Conservation (phyloP, 2,888 invertebrate genomes). For the Bombylius major region DNA sequence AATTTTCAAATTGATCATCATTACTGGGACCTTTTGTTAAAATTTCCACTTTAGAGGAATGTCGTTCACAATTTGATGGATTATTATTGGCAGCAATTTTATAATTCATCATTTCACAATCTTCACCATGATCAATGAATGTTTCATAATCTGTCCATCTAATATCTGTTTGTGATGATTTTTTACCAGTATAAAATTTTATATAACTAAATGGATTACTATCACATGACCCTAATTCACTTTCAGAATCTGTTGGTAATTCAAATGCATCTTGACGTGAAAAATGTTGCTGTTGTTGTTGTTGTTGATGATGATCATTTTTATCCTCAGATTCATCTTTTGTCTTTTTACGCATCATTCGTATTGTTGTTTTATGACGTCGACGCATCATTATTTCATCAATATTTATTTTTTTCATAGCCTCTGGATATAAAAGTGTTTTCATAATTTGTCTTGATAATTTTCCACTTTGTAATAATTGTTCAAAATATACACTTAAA, state of each 20-base stretch:
- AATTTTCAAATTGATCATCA: slow-evolving; percentile 1
- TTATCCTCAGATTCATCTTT: not conserved
- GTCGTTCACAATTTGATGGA: too few species aligned
- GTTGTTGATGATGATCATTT: slow-evolving; percentile 6
- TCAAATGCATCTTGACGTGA: slow-evolving; percentile 47
- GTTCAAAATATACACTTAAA: slow-evolving; percentile 62
- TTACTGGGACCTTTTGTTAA: not conserved
- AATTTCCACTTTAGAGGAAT: slow-evolving; percentile 21
- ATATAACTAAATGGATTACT: slow-evolving; percentile 55
- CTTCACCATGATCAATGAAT: slow-evolving; percentile 39
- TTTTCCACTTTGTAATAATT: slow-evolving; percentile 57
- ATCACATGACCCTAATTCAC: slow-evolving; percentile 38
- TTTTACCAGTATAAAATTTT: slow-evolving; percentile 46
- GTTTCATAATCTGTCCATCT: slow-evolving; percentile 36
- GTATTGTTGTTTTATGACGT: slow-evolving; percentile 34
- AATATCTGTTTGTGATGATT: slow-evolving; percentile 30
- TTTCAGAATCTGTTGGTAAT: slow-evolving; percentile 33
- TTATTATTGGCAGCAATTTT: slow-evolving; percentile 17
- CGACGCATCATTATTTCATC: slow-evolving; percentile 41
- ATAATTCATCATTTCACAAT: not conserved
- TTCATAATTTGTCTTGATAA: slow-evolving; percentile 61
- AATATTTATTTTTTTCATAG: slow-evolving; percentile 42
- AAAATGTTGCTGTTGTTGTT: slow-evolving; percentile 32
- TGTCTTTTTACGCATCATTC: slow-evolving; percentile 32
- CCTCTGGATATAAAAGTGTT: slow-evolving; percentile 55